phyloP scores from a whole-genome alignment of 1,140 invertebrate genomes.

The Lepidurus couesii region DNA sequence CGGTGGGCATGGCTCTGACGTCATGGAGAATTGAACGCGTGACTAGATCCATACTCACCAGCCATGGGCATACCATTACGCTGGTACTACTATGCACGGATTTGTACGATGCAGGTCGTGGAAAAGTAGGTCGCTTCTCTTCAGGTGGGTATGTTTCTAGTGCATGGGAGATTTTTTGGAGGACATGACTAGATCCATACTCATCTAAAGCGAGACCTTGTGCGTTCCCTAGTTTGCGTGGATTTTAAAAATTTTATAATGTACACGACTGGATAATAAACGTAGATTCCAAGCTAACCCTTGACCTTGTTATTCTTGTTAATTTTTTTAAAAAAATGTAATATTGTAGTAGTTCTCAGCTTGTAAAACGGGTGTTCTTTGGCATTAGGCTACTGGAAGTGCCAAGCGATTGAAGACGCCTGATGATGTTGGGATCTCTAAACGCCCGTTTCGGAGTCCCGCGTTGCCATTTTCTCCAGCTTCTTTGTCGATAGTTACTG shows the following conservation, averaged over 20 bases:
- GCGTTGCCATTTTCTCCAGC: conserved; percentile 34
- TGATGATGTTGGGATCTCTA: background rate
- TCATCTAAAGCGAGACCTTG: conserved; percentile 40
- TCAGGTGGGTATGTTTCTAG: conserved; percentile 42
- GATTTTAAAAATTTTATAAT: background rate
- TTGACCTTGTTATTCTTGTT: background rate
- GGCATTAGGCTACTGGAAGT: background rate
- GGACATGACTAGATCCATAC: conserved; percentile 42
- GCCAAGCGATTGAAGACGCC: background rate
- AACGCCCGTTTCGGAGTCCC: conserved; percentile 29
- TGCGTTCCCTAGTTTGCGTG: background rate
- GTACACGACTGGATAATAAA: conserved; percentile 4
- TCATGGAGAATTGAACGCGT: conserved; percentile 48
- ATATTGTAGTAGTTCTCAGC: background rate
- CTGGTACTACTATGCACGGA: conserved; percentile 6
- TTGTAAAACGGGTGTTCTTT: background rate
- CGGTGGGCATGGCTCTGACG: conserved; percentile 70
- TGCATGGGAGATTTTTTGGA: conserved; percentile 36
- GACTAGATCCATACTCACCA: conserved; percentile 84
- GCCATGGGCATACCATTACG: conserved; percentile 39
- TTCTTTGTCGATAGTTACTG: conserved; percentile 26
- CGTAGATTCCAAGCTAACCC: conserved; percentile 5
- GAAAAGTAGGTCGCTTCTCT: conserved; percentile 37
- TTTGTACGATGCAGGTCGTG: conserved; percentile 24
- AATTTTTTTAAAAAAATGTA: background rate